Evolutionary conservation across 2,797 vertebrate species (phyloP).

Genomic region (Urophycis tenuis): DNA sequence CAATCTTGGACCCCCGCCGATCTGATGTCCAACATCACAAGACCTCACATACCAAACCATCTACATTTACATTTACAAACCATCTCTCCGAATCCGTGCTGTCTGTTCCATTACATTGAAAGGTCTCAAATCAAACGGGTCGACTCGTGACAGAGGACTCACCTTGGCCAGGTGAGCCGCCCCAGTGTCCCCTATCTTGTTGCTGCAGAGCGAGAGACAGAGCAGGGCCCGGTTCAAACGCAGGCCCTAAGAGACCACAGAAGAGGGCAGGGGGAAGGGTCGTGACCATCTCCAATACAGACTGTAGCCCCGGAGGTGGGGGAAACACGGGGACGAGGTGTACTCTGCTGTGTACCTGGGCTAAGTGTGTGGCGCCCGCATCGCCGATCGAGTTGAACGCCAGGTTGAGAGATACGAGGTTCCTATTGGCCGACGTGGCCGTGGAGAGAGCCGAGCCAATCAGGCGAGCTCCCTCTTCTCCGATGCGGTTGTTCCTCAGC

Average conservation of each 20-base stretch:
- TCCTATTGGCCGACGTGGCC: constrained; percentile 61
- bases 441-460: constrained; percentile 76
- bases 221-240: constrained; percentile 77
- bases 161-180: constrained; percentile 73
- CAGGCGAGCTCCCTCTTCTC: constrained; percentile 66
- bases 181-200: constrained; percentile 78
- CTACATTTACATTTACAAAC: too few relatives aligned
- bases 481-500: constrained; percentile 76
- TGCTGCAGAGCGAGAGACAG: constrained; percentile 76
- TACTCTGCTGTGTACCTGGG: constrained; percentile 62
- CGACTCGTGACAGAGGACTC: constrained; percentile 13
- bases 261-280: too few relatives aligned
- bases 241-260: constrained; percentile 70
- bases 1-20: neutral
- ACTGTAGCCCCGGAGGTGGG: neutral
- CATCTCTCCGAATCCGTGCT: neutral
- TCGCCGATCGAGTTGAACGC: constrained; percentile 83
- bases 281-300: neutral
- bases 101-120: neutral
- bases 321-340: neutral
- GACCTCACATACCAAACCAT: neutral
- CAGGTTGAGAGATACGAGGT: constrained; percentile 75
- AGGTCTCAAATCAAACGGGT: neutral
- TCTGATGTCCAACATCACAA: neutral
- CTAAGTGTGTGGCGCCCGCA: constrained; percentile 72